phyloP scores from a whole-genome alignment of 1,140 invertebrate species.

The Zaprionus ghesquierei region DNA sequence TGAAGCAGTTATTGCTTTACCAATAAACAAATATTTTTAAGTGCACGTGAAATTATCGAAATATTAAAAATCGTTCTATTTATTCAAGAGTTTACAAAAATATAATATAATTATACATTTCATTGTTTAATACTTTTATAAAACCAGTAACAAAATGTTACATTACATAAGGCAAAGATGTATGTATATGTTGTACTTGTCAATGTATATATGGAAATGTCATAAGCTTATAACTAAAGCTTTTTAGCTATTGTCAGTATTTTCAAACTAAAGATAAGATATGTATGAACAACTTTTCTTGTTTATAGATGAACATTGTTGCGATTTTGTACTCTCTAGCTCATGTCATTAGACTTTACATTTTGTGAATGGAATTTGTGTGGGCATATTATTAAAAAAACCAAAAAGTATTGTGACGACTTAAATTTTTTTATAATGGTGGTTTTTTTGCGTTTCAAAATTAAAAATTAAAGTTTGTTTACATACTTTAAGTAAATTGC shows the following conservation, averaged over 20 bases:
- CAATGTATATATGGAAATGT: slow-evolving; percentile 19
- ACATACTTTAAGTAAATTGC: neutral
- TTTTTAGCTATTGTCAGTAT: slow-evolving; percentile 13
- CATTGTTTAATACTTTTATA: slow-evolving; percentile 51
- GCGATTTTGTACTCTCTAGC: neutral
- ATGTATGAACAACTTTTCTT: neutral
- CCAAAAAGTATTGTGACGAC: neutral
- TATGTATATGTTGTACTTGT: slow-evolving; percentile 37
- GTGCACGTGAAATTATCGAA: no score
- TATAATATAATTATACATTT: slow-evolving; percentile 14
- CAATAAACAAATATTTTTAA: no score
- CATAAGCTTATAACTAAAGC: slow-evolving; percentile 1
- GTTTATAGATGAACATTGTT: neutral
- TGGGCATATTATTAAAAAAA: neutral
- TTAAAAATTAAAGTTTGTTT: neutral
- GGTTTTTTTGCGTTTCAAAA: neutral
- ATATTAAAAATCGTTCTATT: neutral
- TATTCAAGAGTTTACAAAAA: slow-evolving; percentile 3
- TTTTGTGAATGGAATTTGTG: neutral
- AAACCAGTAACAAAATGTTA: slow-evolving; percentile 37
- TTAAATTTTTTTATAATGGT: neutral
- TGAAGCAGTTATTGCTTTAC: no score
- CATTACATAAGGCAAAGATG: slow-evolving; percentile 42
- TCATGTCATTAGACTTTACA: neutral
- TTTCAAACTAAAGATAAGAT: slow-evolving; percentile 15